A percentile compares a stretch with the other conserved stretches of the same genome.
phyloP scores from a whole-genome alignment of 2,797 vertebrate species.

The Schizothorax lantsangensis region DNA sequence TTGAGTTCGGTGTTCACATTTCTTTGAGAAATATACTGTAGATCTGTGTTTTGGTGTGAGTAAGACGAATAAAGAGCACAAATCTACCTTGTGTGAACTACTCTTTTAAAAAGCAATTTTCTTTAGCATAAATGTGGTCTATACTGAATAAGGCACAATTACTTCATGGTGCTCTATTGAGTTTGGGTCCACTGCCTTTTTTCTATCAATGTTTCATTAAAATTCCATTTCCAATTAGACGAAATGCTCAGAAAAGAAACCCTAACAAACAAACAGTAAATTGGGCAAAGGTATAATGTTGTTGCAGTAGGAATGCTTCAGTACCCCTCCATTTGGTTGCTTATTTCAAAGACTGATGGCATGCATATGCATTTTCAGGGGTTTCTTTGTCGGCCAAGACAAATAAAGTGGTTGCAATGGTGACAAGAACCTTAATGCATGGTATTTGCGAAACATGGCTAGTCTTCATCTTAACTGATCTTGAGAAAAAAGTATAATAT shows the following conservation, averaged over 20 bases:
- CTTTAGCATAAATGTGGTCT: constrained; percentile 24
- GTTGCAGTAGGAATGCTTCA: constrained; percentile 65
- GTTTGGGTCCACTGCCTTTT: constrained; percentile 65
- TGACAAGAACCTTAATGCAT: constrained; percentile 1
- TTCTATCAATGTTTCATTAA: constrained; percentile 77
- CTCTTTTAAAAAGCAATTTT: constrained; percentile 29
- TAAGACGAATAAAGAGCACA: background rate
- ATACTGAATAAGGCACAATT: constrained; percentile 54
- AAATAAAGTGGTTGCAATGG: constrained; percentile 5
- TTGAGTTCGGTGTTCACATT: background rate
- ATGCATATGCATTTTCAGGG: constrained; percentile 38
- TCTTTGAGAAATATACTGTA: background rate
- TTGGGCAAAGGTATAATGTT: constrained; percentile 73
- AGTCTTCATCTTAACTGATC: background rate
- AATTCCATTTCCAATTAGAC: constrained; percentile 77
- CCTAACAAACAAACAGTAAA: constrained; percentile 76
- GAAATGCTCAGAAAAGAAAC: constrained; percentile 67
- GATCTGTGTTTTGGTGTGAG: background rate
- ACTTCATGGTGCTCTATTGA: constrained; percentile 53
- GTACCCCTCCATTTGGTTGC: constrained; percentile 24
- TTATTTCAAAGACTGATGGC: constrained; percentile 41
- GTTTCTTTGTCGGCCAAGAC: background rate
- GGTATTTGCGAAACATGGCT: background rate
- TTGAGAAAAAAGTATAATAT: background rate
- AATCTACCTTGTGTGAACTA: background rate